phyloP scores from a whole-genome alignment of 2,888 invertebrate genomes.

The Tigriopus californicus region DNA sequence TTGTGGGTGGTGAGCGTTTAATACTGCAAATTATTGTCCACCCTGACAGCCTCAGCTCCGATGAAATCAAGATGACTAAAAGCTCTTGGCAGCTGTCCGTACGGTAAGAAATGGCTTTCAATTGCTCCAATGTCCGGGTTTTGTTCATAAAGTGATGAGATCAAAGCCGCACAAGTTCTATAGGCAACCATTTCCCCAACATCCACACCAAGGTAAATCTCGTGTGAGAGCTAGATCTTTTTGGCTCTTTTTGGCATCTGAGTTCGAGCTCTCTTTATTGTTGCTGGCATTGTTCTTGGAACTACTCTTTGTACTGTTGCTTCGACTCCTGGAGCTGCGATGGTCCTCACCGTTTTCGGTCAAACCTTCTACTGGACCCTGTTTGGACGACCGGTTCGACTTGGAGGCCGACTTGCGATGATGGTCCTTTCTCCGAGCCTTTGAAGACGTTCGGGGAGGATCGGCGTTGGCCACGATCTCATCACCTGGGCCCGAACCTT shows the following conservation, averaged over 20 bases:
- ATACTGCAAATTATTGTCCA: too few relatives aligned
- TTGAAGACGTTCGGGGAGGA: slow-evolving; percentile 1
- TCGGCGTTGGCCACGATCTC: slow-evolving; percentile 4
- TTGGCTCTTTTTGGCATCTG: slow-evolving; percentile 18
- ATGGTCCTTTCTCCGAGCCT: not conserved
- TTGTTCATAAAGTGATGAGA: too few relatives aligned
- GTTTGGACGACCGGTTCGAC: not conserved
- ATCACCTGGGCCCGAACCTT: slow-evolving; percentile 13
- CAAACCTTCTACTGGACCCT: not conserved
- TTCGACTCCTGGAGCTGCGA: slow-evolving; percentile 20
- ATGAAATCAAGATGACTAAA: too few relatives aligned
- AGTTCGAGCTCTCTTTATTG: slow-evolving; percentile 38
- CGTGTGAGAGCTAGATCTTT: slow-evolving; percentile 20
- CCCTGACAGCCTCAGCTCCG: too few relatives aligned
- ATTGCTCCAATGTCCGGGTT: too few relatives aligned
- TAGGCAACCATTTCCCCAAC: slow-evolving; percentile 63
- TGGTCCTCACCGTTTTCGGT: slow-evolving; percentile 10
- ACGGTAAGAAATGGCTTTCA: too few relatives aligned
- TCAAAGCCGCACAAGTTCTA: slow-evolving; percentile 22
- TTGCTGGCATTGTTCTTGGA: slow-evolving; percentile 15
- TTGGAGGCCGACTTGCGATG: not conserved
- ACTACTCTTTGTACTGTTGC: slow-evolving; percentile 11
- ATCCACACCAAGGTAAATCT: slow-evolving; percentile 55
- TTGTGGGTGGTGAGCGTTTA: too few relatives aligned
- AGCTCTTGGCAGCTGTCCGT: too few relatives aligned